Base-by-base conservation (phyloP, 2,797 vertebrate genomes). In the Intellagama lesueurii region DNA sequence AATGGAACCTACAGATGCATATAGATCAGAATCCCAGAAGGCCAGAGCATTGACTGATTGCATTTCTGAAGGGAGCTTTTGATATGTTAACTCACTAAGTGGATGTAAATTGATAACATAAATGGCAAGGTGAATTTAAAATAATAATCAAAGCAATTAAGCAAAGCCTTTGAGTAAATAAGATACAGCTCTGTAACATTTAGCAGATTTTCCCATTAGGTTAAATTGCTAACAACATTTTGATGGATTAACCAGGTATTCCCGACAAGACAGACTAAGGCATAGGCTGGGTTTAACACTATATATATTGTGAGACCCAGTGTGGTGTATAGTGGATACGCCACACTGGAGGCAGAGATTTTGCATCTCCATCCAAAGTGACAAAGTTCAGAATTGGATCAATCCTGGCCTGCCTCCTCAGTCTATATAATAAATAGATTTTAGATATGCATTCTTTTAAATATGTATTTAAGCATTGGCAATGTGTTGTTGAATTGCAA, bases 1-100 rank as follows among this genome's bases (percentile, higher is more conserved):
- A 32, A 96, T 96, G 94, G 93, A 94, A 95, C 94, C 91, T 95
- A 93, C 95, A 95, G 93, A 94, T 91, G 87, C 91, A 92, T 92
- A 85, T 19, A 64, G 72, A 49, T 40, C 72, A 86, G 56, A 5
- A 28, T 77, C 40, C 11, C 40, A 40, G 47, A 68, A 47, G 17
- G 24, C 32, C 32, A 9, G 14, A 64, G 40, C 0, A 3, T 28
- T 28, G 28, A 28, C 3, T 64, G 60, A 64, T 22, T 64, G 11
- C 9, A 14, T 56, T 56, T 56, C 52, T 56, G 52, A 7, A 56
- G 52, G 52, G 14, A 12, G 9, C 14, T 56, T 56, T 56, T 56
- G 52, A 56, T 56, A 56, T 56, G 52, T 56, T 56, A 56, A 56
- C 52, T 56, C 52, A 14, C 9, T 56, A 40, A 40, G 52, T 56